These are phyloP conservation scores for Rhopilema esculentum DNA, from an alignment of 30 jellyfish, hydroid and myxozoan species.

Conservation along the genomic window DNA sequence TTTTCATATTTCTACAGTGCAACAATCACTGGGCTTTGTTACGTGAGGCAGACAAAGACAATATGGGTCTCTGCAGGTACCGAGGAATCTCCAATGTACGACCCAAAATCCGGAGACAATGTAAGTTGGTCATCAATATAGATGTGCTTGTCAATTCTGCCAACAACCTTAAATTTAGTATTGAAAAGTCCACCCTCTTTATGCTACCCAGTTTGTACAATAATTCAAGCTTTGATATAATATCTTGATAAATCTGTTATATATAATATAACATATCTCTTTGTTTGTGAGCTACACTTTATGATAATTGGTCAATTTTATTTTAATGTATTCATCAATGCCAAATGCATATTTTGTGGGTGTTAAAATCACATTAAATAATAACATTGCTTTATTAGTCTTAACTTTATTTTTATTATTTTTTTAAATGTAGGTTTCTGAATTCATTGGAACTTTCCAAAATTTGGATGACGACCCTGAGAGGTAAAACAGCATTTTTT, in stretches of 20 bases:
- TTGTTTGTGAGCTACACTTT: too few species aligned
- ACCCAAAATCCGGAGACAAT: slow-evolving; percentile 88
- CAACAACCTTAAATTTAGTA: neutral
- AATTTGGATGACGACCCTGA: slow-evolving; percentile 52
- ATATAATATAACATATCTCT: too few species aligned
- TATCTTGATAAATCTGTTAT: too few species aligned
- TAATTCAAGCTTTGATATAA: too few species aligned
- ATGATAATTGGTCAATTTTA: too few species aligned
- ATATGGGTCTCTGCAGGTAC: slow-evolving; percentile 88
- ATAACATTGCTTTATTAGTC: too few species aligned
- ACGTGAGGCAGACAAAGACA: slow-evolving; percentile 83
- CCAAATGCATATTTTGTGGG: too few species aligned
- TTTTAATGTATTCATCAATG: too few species aligned
- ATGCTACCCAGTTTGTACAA: slow-evolving; percentile 52
- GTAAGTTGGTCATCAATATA: slow-evolving; percentile 33
- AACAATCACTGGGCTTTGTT: slow-evolving; percentile 74
- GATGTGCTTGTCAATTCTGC: neutral
- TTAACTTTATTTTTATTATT: too few species aligned
- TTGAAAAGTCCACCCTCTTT: too few species aligned
- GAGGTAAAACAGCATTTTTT: slow-evolving; percentile 27
- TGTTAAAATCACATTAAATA: too few species aligned
- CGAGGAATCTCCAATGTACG: slow-evolving; percentile 75
- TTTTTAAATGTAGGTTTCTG: slow-evolving; percentile 63
- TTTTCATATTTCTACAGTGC: slow-evolving; percentile 20
- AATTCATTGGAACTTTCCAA: slow-evolving; percentile 79